Conservation (phyloP, 2,113 vertebrate species). For the Nannobrachium achirus region DNA sequence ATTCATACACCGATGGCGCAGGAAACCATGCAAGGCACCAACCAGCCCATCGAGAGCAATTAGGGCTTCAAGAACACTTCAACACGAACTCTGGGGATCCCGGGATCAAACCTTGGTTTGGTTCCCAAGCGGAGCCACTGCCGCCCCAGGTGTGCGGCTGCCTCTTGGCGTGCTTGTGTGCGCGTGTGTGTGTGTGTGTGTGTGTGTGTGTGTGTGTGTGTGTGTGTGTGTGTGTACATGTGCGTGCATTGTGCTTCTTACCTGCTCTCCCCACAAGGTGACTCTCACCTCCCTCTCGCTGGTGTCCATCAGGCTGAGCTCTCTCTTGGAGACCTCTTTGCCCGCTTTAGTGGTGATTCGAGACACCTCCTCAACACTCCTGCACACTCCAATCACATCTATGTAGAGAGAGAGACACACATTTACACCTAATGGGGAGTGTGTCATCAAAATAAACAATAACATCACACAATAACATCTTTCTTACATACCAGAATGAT, state of each 20-base stretch:
- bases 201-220: slow-evolving; percentile 1
- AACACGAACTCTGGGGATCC: no score
- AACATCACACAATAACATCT: no score
- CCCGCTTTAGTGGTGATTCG: slow-evolving; percentile 84
- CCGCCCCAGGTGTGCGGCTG: no score
- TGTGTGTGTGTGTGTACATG: background rate
- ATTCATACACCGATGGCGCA: no score
- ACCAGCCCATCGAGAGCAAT: no score
- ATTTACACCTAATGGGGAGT: background rate
- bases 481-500: no score
- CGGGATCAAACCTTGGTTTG: no score
- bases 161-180: no score
- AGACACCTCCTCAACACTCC: slow-evolving; percentile 85
- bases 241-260: slow-evolving; percentile 57
- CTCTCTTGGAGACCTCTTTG: slow-evolving; percentile 90
- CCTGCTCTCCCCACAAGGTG: slow-evolving; percentile 91
- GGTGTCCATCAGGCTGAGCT: slow-evolving; percentile 85
- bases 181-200: slow-evolving; percentile 9
- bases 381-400: slow-evolving; percentile 94
- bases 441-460: no score
- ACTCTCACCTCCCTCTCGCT: slow-evolving; percentile 86
- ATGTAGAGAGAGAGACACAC: slow-evolving; percentile 13
- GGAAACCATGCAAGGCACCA: no score
- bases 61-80: no score
- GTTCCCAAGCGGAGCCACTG: no score